These are phyloP conservation scores for Bombyx mandarina DNA, from an alignment of 1,140 invertebrate genomes.

Conservation along the genomic window DNA sequence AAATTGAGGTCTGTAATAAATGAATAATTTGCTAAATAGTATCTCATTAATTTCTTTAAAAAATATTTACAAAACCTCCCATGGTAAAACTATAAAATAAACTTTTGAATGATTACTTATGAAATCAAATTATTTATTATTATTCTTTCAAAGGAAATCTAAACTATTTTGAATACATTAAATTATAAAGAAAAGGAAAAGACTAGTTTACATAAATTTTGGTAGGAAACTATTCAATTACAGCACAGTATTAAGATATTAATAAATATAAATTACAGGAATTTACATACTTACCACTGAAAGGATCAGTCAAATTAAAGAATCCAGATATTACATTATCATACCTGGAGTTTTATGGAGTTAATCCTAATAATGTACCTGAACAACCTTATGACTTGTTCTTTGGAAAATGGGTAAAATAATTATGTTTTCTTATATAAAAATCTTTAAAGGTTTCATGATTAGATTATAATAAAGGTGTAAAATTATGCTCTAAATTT, in stretches of 20 bases:
- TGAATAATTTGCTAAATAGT: neutral
- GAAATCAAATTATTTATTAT: too few relatives aligned
- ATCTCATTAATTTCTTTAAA: neutral
- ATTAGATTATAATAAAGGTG: too few relatives aligned
- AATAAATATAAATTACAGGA: slow-evolving; percentile 62
- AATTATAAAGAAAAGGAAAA: too few relatives aligned
- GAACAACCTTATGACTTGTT: slow-evolving; percentile 81
- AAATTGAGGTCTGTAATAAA: slow-evolving; percentile 81
- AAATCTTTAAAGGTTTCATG: neutral
- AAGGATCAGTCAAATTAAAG: slow-evolving; percentile 86
- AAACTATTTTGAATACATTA: too few relatives aligned
- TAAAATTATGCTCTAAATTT: too few relatives aligned
- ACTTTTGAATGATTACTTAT: too few relatives aligned
- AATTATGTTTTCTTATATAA: slow-evolving; percentile 7
- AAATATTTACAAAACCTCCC: neutral
- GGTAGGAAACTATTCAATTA: too few relatives aligned
- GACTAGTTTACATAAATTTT: too few relatives aligned
- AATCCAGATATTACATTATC: slow-evolving; percentile 85
- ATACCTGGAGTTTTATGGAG: slow-evolving; percentile 91
- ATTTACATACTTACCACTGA: slow-evolving; percentile 84
- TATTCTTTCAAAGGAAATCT: too few relatives aligned
- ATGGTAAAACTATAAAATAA: too few relatives aligned
- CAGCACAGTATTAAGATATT: too few relatives aligned
- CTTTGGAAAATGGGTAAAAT: slow-evolving; percentile 86
- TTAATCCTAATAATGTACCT: slow-evolving; percentile 78